phyloP scores from a whole-genome alignment of 2,888 invertebrate species.

The Pantelozetes paolii region DNA sequence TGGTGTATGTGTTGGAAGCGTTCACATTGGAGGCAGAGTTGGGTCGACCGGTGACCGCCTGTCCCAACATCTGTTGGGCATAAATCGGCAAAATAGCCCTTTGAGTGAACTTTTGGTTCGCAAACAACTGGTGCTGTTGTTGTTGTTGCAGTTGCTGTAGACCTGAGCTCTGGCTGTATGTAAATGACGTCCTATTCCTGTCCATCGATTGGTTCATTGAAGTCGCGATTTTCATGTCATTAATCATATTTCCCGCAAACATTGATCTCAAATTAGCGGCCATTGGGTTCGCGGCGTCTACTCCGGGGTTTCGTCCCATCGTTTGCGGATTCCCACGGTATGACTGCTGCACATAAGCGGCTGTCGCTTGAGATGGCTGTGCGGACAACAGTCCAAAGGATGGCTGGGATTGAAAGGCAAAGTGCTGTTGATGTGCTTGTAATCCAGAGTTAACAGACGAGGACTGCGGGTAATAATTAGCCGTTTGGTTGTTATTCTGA shows the following conservation, averaged over 20 bases:
- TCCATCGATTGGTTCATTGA: slow-evolving; percentile 10
- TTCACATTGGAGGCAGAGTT: slow-evolving; percentile 42
- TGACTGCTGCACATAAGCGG: slow-evolving; percentile 9
- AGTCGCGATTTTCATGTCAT: slow-evolving; percentile 22
- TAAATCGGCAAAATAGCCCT: slow-evolving; percentile 43
- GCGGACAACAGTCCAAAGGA: slow-evolving; percentile 23
- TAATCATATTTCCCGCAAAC: slow-evolving; percentile 19
- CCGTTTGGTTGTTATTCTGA: neutral
- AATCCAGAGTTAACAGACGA: slow-evolving; percentile 21
- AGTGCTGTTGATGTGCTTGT: slow-evolving; percentile 3
- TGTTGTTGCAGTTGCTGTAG: slow-evolving; percentile 43
- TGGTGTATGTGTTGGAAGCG: slow-evolving; percentile 45
- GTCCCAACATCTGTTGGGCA: slow-evolving; percentile 42
- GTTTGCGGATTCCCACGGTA: slow-evolving; percentile 3
- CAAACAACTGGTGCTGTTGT: slow-evolving; percentile 43
- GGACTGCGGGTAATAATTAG: slow-evolving; percentile 15
- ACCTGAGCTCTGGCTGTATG: neutral
- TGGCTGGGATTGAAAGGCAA: slow-evolving; percentile 21
- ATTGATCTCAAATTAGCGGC: slow-evolving; percentile 5
- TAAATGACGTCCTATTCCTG: neutral
- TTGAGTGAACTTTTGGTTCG: slow-evolving; percentile 40
- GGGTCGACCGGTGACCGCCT: slow-evolving; percentile 42
- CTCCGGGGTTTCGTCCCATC: neutral
- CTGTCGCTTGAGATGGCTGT: neutral
- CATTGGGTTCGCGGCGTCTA: slow-evolving; percentile 10